phyloP scores from a whole-genome alignment of 37 sponge, comb jelly and placozoan species.

The Bolinopsis microptera region DNA sequence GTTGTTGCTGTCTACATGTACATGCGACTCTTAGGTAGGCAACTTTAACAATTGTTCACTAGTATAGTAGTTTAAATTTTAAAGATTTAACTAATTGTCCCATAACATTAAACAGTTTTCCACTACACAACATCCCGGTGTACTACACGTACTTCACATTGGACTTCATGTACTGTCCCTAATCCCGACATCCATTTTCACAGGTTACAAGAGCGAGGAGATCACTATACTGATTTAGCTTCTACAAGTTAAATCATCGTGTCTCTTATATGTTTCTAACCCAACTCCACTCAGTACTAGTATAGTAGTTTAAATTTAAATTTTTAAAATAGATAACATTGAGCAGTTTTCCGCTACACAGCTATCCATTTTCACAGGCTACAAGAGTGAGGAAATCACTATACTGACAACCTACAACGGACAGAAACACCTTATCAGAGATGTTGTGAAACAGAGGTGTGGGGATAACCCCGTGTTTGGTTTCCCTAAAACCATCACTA shows the following conservation, averaged over 20 bases:
- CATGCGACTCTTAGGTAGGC: constrained; percentile 91
- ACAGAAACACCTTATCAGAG: constrained; percentile 97
- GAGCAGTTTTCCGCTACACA: constrained; percentile 83
- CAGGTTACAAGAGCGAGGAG: constrained; percentile 90
- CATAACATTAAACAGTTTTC: no score
- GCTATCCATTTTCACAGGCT: constrained; percentile 82
- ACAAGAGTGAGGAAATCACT: constrained; percentile 91
- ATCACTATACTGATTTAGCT: constrained; percentile 93
- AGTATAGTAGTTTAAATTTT: no score
- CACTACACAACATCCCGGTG: no score
- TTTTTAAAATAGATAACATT: constrained; percentile 86
- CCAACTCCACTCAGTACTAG: no score
- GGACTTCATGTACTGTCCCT: no score
- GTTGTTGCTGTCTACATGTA: constrained; percentile 95
- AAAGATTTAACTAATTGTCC: no score
- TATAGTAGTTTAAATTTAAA: constrained; percentile 85
- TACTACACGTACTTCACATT: no score
- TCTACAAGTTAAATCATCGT: constrained; percentile 89
- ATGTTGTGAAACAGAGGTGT: constrained; percentile 91
- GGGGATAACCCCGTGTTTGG: constrained; percentile 95
- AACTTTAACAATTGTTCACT: no score
- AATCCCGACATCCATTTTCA: no score
- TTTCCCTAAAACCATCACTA: constrained; percentile 75
- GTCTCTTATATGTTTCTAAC: no score
- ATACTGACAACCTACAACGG: constrained; percentile 99